Base-by-base conservation (phyloP, 2,888 invertebrate genomes). In the Ormyrus thymus region DNA sequence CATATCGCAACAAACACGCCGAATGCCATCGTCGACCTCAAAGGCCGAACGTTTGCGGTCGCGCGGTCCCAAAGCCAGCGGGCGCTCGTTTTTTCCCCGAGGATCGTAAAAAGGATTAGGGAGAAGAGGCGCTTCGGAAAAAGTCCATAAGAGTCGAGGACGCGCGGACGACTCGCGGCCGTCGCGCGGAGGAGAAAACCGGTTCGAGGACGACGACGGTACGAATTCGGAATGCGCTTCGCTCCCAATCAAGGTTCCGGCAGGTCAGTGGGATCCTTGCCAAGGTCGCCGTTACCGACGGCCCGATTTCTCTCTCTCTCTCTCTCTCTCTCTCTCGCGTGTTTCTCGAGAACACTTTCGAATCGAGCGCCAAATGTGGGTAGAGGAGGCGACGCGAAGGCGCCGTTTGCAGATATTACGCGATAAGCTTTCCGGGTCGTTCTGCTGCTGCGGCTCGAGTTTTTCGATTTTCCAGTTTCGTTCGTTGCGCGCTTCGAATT, bases 231-330 rank as follows among this genome's bases (percentile, higher is more conserved):
- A 64, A 64, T 72, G 15, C 15, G 13, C 43, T 45, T 62, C 62
- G 10, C 50, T 11, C 45, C 55, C 77, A 71, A 80, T 81, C 80
- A 81, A 78, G 81, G 80, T 79, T 82, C 81, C 76, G 78, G 81
- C 82, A 76, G 81, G 80, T 82, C 80, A 80, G 82, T 82, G 56
- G 82, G 82, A 50, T 71, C 78, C 62, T 70, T 64, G 13, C 50
- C 62, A 78, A 78, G 78, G 78, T 68, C 72, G 61, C 43, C 62
- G 51, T 15, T n/a, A 13, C 13, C 46, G 13, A 6, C 45, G 45
- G 13, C 45, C 11, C 29, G 68, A 29, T 29, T 29, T 29, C 29
- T 29, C 29, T 29, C 29, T 29, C 29, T n/a, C n/a, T n/a, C n/a
- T n/a, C n/a, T n/a, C n/a, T n/a, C n/a, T n/a, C n/a, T n/a, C n/a